Evolutionary conservation across 2,113 vertebrate species (phyloP), one percentile per base, ranked within the genome.

Genomic region (Clinocottus analis): DNA sequence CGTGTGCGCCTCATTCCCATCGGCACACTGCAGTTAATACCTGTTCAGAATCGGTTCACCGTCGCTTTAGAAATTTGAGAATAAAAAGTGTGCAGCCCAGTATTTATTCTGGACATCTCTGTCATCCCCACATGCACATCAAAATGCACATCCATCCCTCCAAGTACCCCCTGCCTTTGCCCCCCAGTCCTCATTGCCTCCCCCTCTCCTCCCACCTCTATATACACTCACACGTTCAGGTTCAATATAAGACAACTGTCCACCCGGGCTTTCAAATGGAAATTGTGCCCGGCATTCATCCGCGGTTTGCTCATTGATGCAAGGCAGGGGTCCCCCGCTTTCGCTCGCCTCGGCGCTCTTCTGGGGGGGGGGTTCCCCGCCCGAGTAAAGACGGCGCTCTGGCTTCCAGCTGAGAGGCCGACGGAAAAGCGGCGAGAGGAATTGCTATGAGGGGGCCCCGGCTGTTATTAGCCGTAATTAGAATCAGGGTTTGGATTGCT

Each of bases 391-490:
- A 80, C 82, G 71, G 71, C 79, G 73, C 76, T 45, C 80, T 43
- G 75, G 62, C 90, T 87, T 90, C 81, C 83, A 83, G 83, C 81
- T 58, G 82, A 70, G 85, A 63, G 45, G 73, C 66, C n/a, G 9
- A 69, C 51, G 31, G 53, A 70, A 69, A 77, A 82, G 69, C 65
- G 64, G 70, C 14, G 77, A 79, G 72, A 62, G 47, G 59, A 80
- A 85, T 75, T 73, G 75, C 71, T 67, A 14, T 59, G 79, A 90
- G 85, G 87, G 80, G 64, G n/a, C n/a, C 84, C 72, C 21, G 49
- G 58, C 49, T 21, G 41, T 79, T 88, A 87, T 93, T 93, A 89
- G 68, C 76, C 81, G 75, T 93, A 90, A 90, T 94, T 91, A 93
- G 86, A 87, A 84, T 90, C 89, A 82, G 68, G 72, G 69, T 62